Evolutionary conservation across 64 coral and sea anemone genomes (phyloP), one percentile per base, ranked within the genome.

Genomic region (Dendronephthya gigantea): DNA sequence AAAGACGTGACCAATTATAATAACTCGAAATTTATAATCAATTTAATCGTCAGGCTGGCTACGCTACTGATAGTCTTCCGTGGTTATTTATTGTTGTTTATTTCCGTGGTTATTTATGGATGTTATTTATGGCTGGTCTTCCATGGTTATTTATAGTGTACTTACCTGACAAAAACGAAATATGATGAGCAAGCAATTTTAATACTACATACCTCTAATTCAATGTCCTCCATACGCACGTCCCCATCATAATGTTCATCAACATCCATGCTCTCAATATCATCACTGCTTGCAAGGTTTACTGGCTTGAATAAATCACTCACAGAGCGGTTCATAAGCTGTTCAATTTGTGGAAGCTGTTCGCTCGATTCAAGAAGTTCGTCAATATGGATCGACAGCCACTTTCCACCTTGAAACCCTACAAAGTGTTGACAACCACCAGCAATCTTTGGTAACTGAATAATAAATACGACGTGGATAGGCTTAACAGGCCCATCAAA

Each of bases 321-420:
- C 1, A 96, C 87, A 30, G 93, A 96, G 16, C 87, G 90, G 50
- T 87, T 90, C 1, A 65, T 66, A 14, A 96, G 48, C 11, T 69
- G 52, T 34, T 92, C 87, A 39, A 92, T 50, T 9, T 68, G 82
- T 10, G 93, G 93, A 15, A 96, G 50, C 35, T 96, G 84, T 11
- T 59, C 84, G 43, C 40, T 75, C 19, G 87, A 82, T 6, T 87
- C 83, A 16, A 62, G 86, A 31, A 96, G 82, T 39, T 96, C 93
- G 68, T 96, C 93, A 50, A 96, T 96, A 82, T 96, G 90, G 59
- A 85, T 82, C 7, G 90, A 96, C 43, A 82, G 33, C 93, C 93
- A 96, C 9, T 41, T 50, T 84, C 89, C 90, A 68, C 93, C 88
- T 68, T 96, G 93, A 65, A 92, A 91, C 3, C 87, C 84, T 68